These are phyloP conservation scores for Silurus meridionalis DNA, from an alignment of 2,113 vertebrate species.

Conservation along the genomic window DNA sequence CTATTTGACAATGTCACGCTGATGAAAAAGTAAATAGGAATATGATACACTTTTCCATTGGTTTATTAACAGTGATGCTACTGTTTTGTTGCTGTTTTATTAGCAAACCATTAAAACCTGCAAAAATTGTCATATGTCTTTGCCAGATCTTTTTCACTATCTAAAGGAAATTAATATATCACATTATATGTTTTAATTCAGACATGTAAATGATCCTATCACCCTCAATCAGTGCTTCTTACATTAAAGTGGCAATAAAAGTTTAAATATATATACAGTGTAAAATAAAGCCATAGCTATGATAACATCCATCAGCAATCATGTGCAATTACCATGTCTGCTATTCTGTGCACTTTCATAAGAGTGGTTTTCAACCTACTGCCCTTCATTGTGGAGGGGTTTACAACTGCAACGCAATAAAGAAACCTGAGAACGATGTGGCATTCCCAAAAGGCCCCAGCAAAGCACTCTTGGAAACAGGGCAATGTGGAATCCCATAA, in stretches of 20 bases:
- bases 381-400: neutral
- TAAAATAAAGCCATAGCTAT: neutral
- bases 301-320: neutral
- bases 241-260: neutral
- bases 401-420: neutral
- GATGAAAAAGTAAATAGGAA: neutral
- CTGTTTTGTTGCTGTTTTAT: neutral
- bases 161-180: neutral
- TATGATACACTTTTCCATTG: neutral
- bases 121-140: neutral
- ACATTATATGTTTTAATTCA: neutral
- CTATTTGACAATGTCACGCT: neutral
- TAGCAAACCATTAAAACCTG: neutral
- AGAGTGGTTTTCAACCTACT: neutral
- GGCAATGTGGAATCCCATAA: conserved; percentile 45
- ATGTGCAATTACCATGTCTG: neutral
- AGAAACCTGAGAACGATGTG: neutral
- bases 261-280: neutral
- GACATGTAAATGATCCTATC: neutral
- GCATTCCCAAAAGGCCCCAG: conserved; percentile 42
- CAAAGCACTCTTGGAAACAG: conserved; percentile 23
- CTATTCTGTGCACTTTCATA: neutral
- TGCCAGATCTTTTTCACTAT: neutral
- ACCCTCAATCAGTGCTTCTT: neutral
- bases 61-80: neutral